Evolutionary conservation across 2,888 invertebrate species (phyloP), one percentile per base, ranked within the genome.

Genomic region (Phengaris alcon): DNA sequence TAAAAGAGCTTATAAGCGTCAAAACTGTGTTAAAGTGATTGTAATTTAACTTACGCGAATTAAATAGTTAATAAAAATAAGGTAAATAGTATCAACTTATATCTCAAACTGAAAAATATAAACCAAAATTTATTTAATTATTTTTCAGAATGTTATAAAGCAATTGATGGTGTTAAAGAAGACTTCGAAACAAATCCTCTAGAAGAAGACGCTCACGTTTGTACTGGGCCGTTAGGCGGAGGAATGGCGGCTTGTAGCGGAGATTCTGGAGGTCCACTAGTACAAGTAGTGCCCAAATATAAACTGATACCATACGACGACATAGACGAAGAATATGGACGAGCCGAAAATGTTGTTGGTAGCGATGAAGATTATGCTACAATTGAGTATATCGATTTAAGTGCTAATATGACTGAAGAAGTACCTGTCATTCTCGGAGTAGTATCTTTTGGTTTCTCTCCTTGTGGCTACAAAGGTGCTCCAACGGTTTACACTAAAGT

Each of bases 401-500:
- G 70, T 59, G 76, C 74, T 15, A 78, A 79, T 54, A 77, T 82
- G 79, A 78, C 74, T 22, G 82, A 78, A 64, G 79, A 80, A 73
- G 55, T 77, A 59, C 87, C 89, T 13, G 83, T 89, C 6, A 80
- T 94, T 55, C 80, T 94, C n/a, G 95, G 95, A 51, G 83, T 95
- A 3, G 94, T 94, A 0, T 95, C 95, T 1, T 95, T 94, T 94
- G 94, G 94, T 0, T 82, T 92, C 1, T 84, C 86, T 0, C 94
- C 94, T 0, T 95, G 95, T 81, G 94, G 94, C 1, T 84, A 86
- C 70, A 84, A 81, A 75, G 94, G 93, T 6, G 92, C 94, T 3
- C 94, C 94, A 0, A 93, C 94, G 1, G 93, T 95, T 2, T 94
- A 93, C 79, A 94, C 94, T 0, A 93, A 93, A 79, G 93, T 94